These are phyloP conservation scores for Zaprionus obscuricornis DNA, from an alignment of 2,888 invertebrate genomes.

Conservation along the genomic window DNA sequence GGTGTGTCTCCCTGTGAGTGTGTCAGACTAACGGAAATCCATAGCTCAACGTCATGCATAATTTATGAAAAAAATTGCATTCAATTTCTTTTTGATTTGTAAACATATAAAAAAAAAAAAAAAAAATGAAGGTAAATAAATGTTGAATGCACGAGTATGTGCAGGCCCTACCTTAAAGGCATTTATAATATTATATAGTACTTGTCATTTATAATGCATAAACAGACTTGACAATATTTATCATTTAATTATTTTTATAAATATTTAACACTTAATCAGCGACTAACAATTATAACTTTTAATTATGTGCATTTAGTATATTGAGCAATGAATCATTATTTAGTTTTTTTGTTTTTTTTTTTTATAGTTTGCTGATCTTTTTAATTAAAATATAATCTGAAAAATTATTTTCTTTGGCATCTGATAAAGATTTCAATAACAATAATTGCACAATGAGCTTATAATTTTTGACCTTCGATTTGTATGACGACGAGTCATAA, in stretches of 20 bases:
- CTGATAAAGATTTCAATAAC: constrained; percentile 35
- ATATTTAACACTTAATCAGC: constrained; percentile 12
- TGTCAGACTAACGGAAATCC: constrained; percentile 71
- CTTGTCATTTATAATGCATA: constrained; percentile 16
- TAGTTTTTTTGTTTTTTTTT: too few relatives aligned
- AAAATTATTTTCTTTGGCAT: too few relatives aligned
- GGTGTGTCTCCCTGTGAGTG: constrained; percentile 53
- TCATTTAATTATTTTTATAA: constrained; percentile 10
- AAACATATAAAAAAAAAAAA: constrained; percentile 33
- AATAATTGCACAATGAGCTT: constrained; percentile 56
- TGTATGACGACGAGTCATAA: constrained; percentile 4
- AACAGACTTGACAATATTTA: neutral
- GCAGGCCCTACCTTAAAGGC: too few relatives aligned
- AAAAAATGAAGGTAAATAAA: constrained; percentile 39
- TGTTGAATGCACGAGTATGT: too few relatives aligned
- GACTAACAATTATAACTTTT: constrained; percentile 44
- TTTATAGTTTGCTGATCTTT: too few relatives aligned
- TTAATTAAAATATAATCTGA: too few relatives aligned
- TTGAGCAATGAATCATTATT: too few relatives aligned
- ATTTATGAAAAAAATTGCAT: constrained; percentile 63
- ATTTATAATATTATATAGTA: too few relatives aligned
- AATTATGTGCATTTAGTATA: constrained; percentile 50
- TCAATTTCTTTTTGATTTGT: constrained; percentile 50
- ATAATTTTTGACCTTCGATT: constrained; percentile 39
- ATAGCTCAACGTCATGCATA: constrained; percentile 66